These are phyloP conservation scores for Alca torda DNA, from an alignment of 2,797 vertebrate genomes.

Conservation along the genomic window DNA sequence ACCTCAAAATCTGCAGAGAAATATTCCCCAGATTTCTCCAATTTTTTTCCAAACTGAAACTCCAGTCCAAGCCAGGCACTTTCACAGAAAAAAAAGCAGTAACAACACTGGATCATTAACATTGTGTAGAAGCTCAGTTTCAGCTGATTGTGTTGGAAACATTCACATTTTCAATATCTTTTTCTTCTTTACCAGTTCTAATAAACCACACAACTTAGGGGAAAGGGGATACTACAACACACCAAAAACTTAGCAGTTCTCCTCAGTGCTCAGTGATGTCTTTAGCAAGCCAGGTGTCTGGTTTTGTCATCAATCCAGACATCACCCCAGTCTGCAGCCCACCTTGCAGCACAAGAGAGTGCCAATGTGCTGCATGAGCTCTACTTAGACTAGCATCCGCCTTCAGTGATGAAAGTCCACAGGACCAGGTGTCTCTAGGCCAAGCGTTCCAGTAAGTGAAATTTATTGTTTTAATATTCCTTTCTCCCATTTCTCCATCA, in stretches of 20 bases:
- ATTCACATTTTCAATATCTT: neutral
- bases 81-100: neutral
- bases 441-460: neutral
- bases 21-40: neutral
- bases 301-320: neutral
- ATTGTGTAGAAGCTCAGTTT: neutral
- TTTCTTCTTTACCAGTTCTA: neutral
- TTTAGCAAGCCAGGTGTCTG: neutral
- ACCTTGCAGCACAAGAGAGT: neutral
- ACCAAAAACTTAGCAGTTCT: neutral
- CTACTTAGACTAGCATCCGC: neutral
- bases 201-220: neutral
- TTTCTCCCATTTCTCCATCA: neutral
- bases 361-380: neutral
- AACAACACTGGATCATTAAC: neutral
- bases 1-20: neutral
- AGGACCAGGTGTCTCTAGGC: neutral
- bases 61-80: neutral
- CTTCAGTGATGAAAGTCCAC: neutral
- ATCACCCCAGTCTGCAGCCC: neutral
- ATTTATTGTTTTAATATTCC: conserved; percentile 36
- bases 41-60: neutral
- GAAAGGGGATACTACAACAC: neutral
- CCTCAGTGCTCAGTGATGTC: neutral
- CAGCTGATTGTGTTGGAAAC: neutral